Conservation (phyloP, 1,140 invertebrate genomes). For the Adoxophyes honmai region DNA sequence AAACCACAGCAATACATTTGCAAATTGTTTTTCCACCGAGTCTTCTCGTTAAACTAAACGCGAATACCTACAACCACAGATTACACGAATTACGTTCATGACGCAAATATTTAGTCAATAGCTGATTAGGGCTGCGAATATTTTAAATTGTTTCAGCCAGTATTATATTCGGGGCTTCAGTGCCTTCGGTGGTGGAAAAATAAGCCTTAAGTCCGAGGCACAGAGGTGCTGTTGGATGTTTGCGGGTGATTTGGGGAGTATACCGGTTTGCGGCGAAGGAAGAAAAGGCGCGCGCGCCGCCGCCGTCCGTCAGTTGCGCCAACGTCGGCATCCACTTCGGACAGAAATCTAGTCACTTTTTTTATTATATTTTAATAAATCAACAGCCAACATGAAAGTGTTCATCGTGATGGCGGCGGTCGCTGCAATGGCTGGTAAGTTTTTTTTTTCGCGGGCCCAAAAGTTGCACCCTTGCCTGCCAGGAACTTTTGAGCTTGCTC, state of each 20-base stretch:
- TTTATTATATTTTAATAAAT: constrained; percentile 39
- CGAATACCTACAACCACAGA: no score
- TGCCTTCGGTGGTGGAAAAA: not conserved
- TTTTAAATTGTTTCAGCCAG: constrained; percentile 9
- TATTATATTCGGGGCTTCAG: not conserved
- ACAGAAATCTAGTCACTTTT: constrained; percentile 72
- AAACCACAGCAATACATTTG: no score
- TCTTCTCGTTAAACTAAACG: no score
- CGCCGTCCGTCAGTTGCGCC: constrained; percentile 61
- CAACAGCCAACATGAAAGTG: constrained; percentile 72
- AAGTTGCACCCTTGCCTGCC: no score
- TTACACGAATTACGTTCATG: not conserved
- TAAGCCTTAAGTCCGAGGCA: not conserved
- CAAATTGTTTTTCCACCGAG: no score
- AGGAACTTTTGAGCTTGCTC: no score
- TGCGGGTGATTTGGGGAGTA: not conserved
- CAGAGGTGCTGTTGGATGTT: not conserved
- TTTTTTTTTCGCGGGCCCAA: constrained; percentile 5
- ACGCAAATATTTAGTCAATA: constrained; percentile 11
- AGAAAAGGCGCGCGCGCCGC: constrained; percentile 69
- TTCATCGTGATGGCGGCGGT: constrained; percentile 67
- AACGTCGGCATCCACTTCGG: constrained; percentile 62
- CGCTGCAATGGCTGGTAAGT: constrained; percentile 68
- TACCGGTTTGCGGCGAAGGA: constrained; percentile 23
- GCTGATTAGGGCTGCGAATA: constrained; percentile 5